Evolutionary conservation across 1,140 invertebrate genomes (phyloP).

Genomic region (Drosophila ogumai): DNA sequence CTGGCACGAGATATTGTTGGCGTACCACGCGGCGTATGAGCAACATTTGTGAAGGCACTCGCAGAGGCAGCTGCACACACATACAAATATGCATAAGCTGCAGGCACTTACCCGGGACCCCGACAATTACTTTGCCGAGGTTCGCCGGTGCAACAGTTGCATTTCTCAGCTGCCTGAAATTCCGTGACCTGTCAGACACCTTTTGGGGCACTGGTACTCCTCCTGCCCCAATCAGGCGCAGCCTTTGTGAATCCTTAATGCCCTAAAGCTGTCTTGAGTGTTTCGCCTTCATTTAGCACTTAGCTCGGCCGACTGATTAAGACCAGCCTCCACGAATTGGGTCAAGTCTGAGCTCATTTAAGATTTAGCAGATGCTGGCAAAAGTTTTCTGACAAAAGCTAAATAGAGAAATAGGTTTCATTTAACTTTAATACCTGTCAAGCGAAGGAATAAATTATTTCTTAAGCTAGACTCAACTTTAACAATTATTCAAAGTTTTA

Average conservation of each 20-base stretch:
- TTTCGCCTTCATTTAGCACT: slow-evolving; percentile 21
- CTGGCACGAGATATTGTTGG: slow-evolving; percentile 23
- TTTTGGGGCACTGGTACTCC: background rate
- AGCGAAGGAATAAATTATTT: slow-evolving; percentile 1
- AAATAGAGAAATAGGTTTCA: slow-evolving; percentile 4
- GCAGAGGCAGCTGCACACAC: slow-evolving; percentile 18
- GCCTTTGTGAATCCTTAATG: slow-evolving; percentile 33
- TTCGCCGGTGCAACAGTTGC: slow-evolving; percentile 32
- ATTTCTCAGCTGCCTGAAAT: slow-evolving; percentile 21
- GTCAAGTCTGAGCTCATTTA: slow-evolving; percentile 32
- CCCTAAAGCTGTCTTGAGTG: background rate
- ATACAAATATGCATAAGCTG: slow-evolving; percentile 34
- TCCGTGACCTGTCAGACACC: slow-evolving; percentile 22
- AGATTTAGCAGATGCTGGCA: slow-evolving; percentile 9
- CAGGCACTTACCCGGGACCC: slow-evolving; percentile 18
- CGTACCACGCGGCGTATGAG: slow-evolving; percentile 39
- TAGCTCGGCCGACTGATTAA: slow-evolving; percentile 6
- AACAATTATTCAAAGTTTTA: slow-evolving; percentile 21
- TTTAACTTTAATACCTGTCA: slow-evolving; percentile 4
- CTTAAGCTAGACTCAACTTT: slow-evolving; percentile 8
- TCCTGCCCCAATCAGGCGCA: too few species aligned
- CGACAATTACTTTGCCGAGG: slow-evolving; percentile 35
- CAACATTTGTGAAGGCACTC: slow-evolving; percentile 35
- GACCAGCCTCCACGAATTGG: slow-evolving; percentile 28
- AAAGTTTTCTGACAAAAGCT: slow-evolving; percentile 10